Evolutionary conservation across 2,113 vertebrate species (phyloP).

Genomic region (Cisticola juncidis): DNA sequence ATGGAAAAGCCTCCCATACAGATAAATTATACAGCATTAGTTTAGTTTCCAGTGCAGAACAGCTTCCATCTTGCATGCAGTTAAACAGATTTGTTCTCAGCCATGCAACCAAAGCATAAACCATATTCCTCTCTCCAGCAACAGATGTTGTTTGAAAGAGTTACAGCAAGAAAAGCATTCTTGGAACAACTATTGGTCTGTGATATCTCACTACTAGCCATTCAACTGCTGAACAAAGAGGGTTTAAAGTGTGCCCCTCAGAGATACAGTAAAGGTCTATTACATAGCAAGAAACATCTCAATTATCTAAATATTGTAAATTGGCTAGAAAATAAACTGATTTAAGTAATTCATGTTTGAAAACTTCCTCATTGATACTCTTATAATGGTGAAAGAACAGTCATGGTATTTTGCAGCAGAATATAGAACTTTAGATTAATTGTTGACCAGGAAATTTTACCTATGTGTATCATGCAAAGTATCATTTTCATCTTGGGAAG

Average conservation of each 20-base stretch:
- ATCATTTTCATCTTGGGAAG: background rate
- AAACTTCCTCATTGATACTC: background rate
- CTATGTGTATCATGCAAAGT: background rate
- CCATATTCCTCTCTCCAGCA: background rate
- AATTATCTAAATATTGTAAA: background rate
- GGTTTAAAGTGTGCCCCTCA: background rate
- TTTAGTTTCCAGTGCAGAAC: background rate
- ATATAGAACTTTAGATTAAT: background rate
- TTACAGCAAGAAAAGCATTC: background rate
- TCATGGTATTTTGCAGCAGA: background rate
- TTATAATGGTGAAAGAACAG: background rate
- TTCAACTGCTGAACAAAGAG: background rate
- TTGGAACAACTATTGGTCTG: background rate
- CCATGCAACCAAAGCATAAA: conserved; percentile 25
- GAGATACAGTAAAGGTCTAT: background rate
- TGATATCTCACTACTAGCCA: background rate
- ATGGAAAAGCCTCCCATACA: background rate
- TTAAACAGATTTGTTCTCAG: conserved; percentile 36
- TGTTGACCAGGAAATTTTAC: background rate
- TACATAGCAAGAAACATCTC: background rate
- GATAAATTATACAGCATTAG: background rate
- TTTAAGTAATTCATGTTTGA: background rate
- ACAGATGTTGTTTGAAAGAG: conserved; percentile 30
- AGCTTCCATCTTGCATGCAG: background rate
- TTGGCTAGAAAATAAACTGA: background rate